These are phyloP conservation scores for Tretioscincus oriximinensis DNA, from an alignment of 2,113 vertebrate genomes.

Conservation along the genomic window DNA sequence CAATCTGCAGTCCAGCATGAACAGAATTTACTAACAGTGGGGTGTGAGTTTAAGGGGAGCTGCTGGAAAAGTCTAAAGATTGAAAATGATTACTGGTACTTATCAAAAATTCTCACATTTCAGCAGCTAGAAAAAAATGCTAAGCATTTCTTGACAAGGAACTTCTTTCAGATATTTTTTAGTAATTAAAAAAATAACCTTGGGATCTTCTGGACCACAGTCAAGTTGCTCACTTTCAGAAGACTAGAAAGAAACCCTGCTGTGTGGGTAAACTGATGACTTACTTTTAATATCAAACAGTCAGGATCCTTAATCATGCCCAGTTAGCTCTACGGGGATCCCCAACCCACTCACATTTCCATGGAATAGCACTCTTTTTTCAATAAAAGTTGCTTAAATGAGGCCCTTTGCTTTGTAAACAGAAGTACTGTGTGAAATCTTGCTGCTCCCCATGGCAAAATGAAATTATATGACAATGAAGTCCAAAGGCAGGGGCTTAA, in stretches of 20 bases:
- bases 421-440: conserved; percentile 62
- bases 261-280: conserved; percentile 82
- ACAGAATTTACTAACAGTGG: no score
- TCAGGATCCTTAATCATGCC: conserved; percentile 70
- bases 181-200: conserved; percentile 69
- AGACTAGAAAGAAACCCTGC: conserved; percentile 75
- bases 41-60: no score
- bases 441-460: conserved; percentile 23
- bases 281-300: conserved; percentile 82
- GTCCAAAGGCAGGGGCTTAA: conserved; percentile 16
- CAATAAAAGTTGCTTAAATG: conserved; percentile 55
- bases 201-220: conserved; percentile 47
- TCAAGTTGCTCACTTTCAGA: conserved; percentile 63
- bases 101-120: conserved; percentile 23
- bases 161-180: conserved; percentile 59
- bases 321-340: conserved; percentile 78
- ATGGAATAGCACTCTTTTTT: conserved; percentile 71
- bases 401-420: conserved; percentile 74
- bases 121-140: not conserved
- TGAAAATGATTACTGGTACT: conserved; percentile 2
- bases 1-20: no score
- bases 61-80: no score
- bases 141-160: conserved; percentile 55
- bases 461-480: not conserved
- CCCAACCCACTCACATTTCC: conserved; percentile 81